phyloP scores from a whole-genome alignment of 2,888 invertebrate genomes.

The Cataglyphis altisquamis region DNA sequence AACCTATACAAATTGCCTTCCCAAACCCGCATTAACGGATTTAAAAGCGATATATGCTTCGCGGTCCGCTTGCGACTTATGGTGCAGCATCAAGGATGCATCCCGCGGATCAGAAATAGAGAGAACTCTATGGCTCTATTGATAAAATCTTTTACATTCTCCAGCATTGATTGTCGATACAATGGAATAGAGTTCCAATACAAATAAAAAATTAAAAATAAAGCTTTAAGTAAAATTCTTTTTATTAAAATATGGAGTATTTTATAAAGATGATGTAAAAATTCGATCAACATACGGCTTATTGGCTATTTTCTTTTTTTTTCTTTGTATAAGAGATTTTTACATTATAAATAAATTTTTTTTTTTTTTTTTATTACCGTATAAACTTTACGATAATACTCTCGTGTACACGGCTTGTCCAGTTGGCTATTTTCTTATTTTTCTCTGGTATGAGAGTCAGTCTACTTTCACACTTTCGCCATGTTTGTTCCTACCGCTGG shows the following conservation, averaged over 20 bases:
- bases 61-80: constrained; percentile 72
- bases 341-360: background rate
- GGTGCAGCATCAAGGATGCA: constrained; percentile 79
- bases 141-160: constrained; percentile 32
- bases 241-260: background rate
- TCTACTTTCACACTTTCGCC: background rate
- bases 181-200: background rate
- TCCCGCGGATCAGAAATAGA: constrained; percentile 77
- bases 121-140: constrained; percentile 26
- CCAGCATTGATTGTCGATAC: background rate
- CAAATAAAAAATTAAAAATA: background rate
- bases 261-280: background rate
- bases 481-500: constrained; percentile 2
- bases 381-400: background rate
- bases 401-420: background rate
- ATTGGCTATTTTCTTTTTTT: background rate
- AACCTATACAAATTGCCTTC: constrained; percentile 83
- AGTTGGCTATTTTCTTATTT: background rate
- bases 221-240: background rate
- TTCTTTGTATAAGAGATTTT: background rate
- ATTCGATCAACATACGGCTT: background rate
- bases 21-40: constrained; percentile 82
- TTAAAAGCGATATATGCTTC: constrained; percentile 83
- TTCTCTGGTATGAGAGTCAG: constrained; percentile 7
- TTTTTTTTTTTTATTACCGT: background rate